A percentile compares a stretch with the other conserved stretches of the same genome.
These are phyloP conservation scores for Microctenopoma steveboyesi DNA, from an alignment of 2,797 vertebrate genomes.

Conservation along the genomic window DNA sequence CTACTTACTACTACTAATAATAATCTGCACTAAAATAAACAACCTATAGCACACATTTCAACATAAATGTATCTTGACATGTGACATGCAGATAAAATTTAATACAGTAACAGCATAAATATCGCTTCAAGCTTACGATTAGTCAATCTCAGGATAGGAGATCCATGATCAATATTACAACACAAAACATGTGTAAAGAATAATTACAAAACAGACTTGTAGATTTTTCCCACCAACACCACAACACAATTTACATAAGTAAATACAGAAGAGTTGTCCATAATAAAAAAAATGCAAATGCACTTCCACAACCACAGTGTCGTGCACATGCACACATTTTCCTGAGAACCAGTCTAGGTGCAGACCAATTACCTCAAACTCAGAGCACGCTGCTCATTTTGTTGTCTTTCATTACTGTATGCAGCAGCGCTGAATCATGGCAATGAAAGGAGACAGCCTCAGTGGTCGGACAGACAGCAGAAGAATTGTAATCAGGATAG, in stretches of 20 bases:
- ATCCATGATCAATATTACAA: constrained; percentile 2
- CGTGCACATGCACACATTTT: constrained; percentile 5
- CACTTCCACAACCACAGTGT: neutral
- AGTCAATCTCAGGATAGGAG: neutral
- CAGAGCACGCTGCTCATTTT: constrained; percentile 58
- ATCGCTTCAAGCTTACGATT: neutral
- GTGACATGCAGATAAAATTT: neutral
- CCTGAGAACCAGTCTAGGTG: constrained; percentile 39
- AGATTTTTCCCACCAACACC: constrained; percentile 8
- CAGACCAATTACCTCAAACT: constrained; percentile 64
- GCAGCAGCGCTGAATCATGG: constrained; percentile 63
- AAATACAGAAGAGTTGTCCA: neutral
- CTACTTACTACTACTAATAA: too few species aligned
- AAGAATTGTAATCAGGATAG: constrained; percentile 62
- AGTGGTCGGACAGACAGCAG: constrained; percentile 60
- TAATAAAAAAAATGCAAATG: neutral
- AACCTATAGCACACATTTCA: neutral
- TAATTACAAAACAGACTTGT: constrained; percentile 8
- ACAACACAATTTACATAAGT: neutral
- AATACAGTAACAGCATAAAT: neutral
- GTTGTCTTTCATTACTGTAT: constrained; percentile 64
- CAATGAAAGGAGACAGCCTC: constrained; percentile 69
- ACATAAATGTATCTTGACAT: neutral
- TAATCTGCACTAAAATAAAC: too few species aligned
- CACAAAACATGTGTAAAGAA: constrained; percentile 18